phyloP scores from a whole-genome alignment of 2,888 invertebrate species.

The Amphimallon solstitiale region DNA sequence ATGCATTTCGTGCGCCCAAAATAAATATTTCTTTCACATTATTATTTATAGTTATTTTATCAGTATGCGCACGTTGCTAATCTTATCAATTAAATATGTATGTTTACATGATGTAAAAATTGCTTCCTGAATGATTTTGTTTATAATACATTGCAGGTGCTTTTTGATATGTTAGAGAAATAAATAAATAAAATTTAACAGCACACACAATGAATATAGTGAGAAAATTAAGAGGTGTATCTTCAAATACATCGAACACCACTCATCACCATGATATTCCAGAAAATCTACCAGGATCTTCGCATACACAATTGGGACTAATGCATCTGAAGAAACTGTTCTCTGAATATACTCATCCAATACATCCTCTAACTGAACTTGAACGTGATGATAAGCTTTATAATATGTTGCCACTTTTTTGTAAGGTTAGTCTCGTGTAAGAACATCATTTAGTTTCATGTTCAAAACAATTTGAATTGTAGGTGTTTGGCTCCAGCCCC shows the following conservation, averaged over 20 bases:
- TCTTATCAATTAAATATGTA: conserved; percentile 18
- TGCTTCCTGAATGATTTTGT: neutral
- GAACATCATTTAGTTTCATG: neutral
- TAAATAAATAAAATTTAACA: neutral
- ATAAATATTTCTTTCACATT: too few relatives aligned
- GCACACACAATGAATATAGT: conserved; percentile 82
- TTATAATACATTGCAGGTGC: conserved; percentile 21
- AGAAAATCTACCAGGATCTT: conserved; percentile 71
- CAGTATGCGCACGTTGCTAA: neutral
- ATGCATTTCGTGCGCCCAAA: too few relatives aligned
- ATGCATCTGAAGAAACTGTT: conserved; percentile 97
- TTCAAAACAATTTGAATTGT: neutral
- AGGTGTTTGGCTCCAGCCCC: conserved; percentile 94
- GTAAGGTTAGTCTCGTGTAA: conserved; percentile 78
- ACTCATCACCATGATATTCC: conserved; percentile 68
- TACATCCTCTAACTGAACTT: conserved; percentile 79
- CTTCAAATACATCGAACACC: conserved; percentile 61
- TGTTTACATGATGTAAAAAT: neutral
- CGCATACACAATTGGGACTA: conserved; percentile 89
- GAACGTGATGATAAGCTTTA: conserved; percentile 94
- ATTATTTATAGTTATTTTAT: too few relatives aligned
- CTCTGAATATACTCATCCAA: conserved; percentile 91
- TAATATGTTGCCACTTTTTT: conserved; percentile 97
- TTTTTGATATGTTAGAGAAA: conserved; percentile 13
- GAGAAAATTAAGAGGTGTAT: conserved; percentile 83